These are phyloP conservation scores for Molossus molossus DNA, from an alignment of 2,797 vertebrate species.

Conservation along the genomic window DNA sequence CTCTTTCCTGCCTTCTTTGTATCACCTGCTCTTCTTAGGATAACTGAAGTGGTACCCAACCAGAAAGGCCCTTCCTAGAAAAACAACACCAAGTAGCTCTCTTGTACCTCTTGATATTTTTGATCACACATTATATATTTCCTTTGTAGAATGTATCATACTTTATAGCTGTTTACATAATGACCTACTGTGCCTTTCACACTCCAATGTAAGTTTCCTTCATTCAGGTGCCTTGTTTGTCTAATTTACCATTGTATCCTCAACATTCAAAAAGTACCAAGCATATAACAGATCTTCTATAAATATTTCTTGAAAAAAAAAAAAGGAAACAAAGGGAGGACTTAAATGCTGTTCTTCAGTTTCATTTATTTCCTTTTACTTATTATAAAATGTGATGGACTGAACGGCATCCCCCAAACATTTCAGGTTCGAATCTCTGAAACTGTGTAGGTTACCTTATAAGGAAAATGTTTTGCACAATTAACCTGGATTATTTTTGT, in stretches of 20 bases:
- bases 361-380: background rate
- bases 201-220: background rate
- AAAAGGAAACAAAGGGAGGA: background rate
- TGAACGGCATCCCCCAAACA: background rate
- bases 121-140: background rate
- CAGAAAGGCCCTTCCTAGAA: background rate
- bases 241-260: background rate
- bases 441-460: background rate
- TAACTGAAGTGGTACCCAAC: background rate
- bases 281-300: background rate
- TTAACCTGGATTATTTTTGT: background rate
- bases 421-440: background rate
- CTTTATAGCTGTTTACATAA: background rate
- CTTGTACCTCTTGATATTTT: background rate
- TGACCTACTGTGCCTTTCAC: background rate
- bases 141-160: background rate
- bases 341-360: background rate
- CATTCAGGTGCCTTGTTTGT: background rate
- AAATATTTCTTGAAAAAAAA: constrained; percentile 1
- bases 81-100: background rate
- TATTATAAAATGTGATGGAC: background rate
- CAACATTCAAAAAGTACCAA: background rate
- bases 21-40: background rate
- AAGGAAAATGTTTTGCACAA: background rate
- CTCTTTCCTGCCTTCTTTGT: background rate